These are phyloP conservation scores for Chroicocephalus ridibundus DNA, from an alignment of 2,113 vertebrate species.

Conservation along the genomic window DNA sequence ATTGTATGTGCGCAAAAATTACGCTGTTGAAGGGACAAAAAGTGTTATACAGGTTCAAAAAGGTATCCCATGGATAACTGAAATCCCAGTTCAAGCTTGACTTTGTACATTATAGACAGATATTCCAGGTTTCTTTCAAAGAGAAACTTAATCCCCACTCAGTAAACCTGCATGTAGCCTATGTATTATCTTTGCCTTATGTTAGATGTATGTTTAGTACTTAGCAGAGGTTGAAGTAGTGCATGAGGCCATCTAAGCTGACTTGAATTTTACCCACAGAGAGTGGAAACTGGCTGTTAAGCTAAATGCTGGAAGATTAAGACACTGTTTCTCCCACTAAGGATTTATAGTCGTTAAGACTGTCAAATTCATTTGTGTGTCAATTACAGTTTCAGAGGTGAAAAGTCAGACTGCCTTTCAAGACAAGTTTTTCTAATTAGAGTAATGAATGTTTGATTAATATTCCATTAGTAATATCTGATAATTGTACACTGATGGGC, in stretches of 20 bases:
- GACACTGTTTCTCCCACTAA: not conserved
- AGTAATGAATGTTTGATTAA: conserved; percentile 26
- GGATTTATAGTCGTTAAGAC: not conserved
- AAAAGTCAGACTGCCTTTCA: conserved; percentile 38
- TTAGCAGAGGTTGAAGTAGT: not conserved
- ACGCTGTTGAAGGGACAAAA: not conserved
- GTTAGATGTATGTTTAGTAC: not conserved
- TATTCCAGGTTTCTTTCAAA: not conserved
- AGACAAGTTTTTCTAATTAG: conserved; percentile 23
- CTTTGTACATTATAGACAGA: not conserved
- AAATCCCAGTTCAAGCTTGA: not conserved
- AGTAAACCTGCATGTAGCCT: not conserved
- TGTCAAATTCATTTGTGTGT: not conserved
- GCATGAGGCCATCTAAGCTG: not conserved
- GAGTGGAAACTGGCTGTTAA: not conserved
- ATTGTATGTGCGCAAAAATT: not conserved
- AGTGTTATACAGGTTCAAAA: not conserved
- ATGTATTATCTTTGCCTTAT: not conserved
- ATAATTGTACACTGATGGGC: not conserved
- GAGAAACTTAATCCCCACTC: not conserved
- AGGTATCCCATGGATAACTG: not conserved
- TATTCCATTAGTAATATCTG: conserved; percentile 23
- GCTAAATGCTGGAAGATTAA: not conserved
- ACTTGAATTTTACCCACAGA: not conserved
- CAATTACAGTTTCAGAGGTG: conserved; percentile 17